Base-by-base conservation (phyloP, 2,113 vertebrate genomes). In the Hylia prasina region DNA sequence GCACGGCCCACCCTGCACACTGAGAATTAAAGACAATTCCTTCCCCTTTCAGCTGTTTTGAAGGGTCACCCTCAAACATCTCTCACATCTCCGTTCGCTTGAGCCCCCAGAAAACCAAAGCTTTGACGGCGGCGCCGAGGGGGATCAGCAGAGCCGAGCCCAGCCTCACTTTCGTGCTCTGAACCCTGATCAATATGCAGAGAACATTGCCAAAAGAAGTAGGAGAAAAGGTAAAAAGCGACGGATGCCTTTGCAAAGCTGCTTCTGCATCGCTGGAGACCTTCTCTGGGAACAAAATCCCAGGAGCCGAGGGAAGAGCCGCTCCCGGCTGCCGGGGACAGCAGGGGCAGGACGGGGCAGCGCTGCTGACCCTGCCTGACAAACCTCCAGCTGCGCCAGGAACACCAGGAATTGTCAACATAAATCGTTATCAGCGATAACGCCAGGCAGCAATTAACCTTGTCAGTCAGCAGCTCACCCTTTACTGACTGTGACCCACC, bases 361-460 rank as follows among this genome's bases (percentile, higher is more conserved):
- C 1, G 0, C 33, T 12, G 33, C 69, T 63, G 91, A 47, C 88
- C 65, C 82, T 1, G 66, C 24, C 0, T 22, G 3, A 12, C 87
- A 89, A 89, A 56, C 37, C 90, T 8, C 78, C 7, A 10, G 19
- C 81, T 60, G 63, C 5, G 2, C 85, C 65, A 19, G 68, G 65
- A 90, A 77, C 1, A 7, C 4, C 40, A 61, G 89, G 68, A 44
- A 84, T 89, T 93, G 89, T 96, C 97, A 90, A 94, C 94, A 95
- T 23, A 80, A 96, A 95, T 97, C 77, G 47, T 94, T 94, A 82
- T 64, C 79, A 85, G 63, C 81, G 50, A 56, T 54, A 94, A 94
- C 56, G 18, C n/a, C 25, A 82, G 94, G 94, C 94, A 96, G 90
- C 98, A 97, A 98, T 98, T 98, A 98, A 98, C 98, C 98, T 98